Evolutionary conservation across 2,113 vertebrate species (phyloP).

Genomic region (Blennius ocellaris): DNA sequence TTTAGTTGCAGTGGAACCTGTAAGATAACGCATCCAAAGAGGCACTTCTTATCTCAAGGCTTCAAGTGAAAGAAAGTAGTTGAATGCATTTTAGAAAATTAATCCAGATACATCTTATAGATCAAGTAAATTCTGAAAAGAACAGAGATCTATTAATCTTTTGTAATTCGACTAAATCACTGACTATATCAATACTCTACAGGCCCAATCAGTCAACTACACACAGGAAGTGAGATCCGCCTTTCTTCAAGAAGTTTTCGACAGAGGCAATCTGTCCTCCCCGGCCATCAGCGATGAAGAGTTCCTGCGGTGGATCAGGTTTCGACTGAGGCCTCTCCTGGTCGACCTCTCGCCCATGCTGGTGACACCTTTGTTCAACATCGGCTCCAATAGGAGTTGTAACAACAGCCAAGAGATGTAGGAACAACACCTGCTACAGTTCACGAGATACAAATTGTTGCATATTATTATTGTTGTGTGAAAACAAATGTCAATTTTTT

Average conservation of each 20-base stretch:
- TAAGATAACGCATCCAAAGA: too few relatives aligned
- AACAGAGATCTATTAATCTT: too few relatives aligned
- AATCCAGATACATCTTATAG: too few relatives aligned
- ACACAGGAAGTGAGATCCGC: slow-evolving; percentile 62
- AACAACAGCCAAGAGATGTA: slow-evolving; percentile 69
- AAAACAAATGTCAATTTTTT: background rate
- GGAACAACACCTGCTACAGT: slow-evolving; percentile 12
- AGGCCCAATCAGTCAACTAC: slow-evolving; percentile 59
- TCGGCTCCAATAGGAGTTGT: slow-evolving; percentile 51
- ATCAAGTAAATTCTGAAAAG: too few relatives aligned
- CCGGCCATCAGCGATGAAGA: slow-evolving; percentile 55
- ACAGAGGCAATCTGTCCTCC: slow-evolving; percentile 57
- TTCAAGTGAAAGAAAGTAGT: too few relatives aligned
- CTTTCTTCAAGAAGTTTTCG: slow-evolving; percentile 63
- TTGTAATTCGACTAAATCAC: too few relatives aligned
- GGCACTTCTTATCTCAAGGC: too few relatives aligned
- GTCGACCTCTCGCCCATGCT: slow-evolving; percentile 44
- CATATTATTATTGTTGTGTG: background rate
- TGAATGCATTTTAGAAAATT: too few relatives aligned
- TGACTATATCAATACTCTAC: background rate
- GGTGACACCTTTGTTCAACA: slow-evolving; percentile 59
- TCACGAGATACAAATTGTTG: background rate
- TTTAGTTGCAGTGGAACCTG: too few relatives aligned
- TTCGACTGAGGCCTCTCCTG: slow-evolving; percentile 65
- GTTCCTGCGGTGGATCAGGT: slow-evolving; percentile 65